Evolutionary conservation across 2,797 vertebrate genomes (phyloP).

Genomic region (Ptychadena robeensis): DNA sequence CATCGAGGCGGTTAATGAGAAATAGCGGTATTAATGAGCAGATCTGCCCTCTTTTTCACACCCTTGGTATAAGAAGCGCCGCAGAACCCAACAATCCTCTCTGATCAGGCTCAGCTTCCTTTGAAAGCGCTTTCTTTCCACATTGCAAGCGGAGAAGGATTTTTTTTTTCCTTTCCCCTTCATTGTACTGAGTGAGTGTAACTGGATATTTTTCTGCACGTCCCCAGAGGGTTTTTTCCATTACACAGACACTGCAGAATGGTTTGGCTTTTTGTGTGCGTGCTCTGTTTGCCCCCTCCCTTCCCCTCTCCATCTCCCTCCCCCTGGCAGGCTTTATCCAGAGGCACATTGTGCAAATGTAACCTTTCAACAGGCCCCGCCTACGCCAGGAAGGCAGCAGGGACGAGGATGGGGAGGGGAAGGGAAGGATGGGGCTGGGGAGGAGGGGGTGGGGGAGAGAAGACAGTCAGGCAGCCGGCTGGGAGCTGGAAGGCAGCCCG

Average conservation of each 20-base stretch:
- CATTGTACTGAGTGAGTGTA: slow-evolving; percentile 77
- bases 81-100: slow-evolving; percentile 44
- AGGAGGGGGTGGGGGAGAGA: slow-evolving; percentile 68
- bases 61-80: slow-evolving; percentile 29
- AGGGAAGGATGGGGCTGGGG: background rate
- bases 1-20: slow-evolving; percentile 6
- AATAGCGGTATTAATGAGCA: slow-evolving; percentile 9
- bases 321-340: slow-evolving; percentile 77
- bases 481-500: slow-evolving; percentile 87
- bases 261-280: slow-evolving; percentile 69
- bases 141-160: slow-evolving; percentile 24
- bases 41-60: slow-evolving; percentile 28
- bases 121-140: slow-evolving; percentile 49
- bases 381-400: slow-evolving; percentile 83
- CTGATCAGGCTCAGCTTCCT: slow-evolving; percentile 37
- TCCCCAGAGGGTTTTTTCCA: slow-evolving; percentile 86
- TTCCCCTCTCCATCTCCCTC: slow-evolving; percentile 61
- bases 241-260: slow-evolving; percentile 77
- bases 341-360: slow-evolving; percentile 91
- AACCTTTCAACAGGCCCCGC: slow-evolving; percentile 87
- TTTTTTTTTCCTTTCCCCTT: slow-evolving; percentile 18
- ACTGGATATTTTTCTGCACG: slow-evolving; percentile 81
- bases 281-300: slow-evolving; percentile 6
- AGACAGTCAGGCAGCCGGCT: slow-evolving; percentile 72
- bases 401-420: slow-evolving; percentile 39